phyloP scores from a whole-genome alignment of 2,797 vertebrate genomes.

The Sebastes trivittatus region DNA sequence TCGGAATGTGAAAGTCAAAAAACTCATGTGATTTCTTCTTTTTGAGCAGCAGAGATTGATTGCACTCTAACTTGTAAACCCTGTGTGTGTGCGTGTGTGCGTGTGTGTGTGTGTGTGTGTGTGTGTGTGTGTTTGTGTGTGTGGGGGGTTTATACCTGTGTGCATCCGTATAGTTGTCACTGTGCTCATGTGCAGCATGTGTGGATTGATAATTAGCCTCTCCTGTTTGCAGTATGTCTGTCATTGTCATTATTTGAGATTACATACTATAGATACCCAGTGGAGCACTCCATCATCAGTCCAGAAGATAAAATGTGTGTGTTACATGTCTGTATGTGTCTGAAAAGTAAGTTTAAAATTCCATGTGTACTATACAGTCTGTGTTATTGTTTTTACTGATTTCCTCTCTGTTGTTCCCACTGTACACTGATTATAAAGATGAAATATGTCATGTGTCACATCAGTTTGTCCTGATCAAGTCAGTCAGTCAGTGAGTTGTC shows the following conservation, averaged over 20 bases:
- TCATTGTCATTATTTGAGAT: conserved; percentile 12
- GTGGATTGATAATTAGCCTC: neutral
- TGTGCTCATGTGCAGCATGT: conserved; percentile 4
- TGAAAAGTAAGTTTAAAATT: conserved; percentile 10
- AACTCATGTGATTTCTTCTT: conserved; percentile 74
- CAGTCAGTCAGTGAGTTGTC: conserved; percentile 79
- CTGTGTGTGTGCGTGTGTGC: neutral
- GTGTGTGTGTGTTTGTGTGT: neutral
- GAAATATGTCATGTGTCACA: conserved; percentile 35
- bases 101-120: neutral
- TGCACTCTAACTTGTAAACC: conserved; percentile 17
- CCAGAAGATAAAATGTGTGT: conserved; percentile 3
- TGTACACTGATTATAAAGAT: conserved; percentile 5
- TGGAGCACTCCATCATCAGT: neutral
- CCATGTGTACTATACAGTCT: neutral
- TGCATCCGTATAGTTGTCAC: neutral
- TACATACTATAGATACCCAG: neutral
- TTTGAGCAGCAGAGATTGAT: conserved; percentile 18
- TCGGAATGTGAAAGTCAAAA: conserved; percentile 69
- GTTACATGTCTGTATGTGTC: conserved; percentile 21
- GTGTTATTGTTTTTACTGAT: neutral
- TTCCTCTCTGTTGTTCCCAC: neutral
- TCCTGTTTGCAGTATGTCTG: neutral
- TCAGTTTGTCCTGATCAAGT: conserved; percentile 54
- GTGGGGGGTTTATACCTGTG: neutral